Evolutionary conservation across 64 coral and sea anemone species (phyloP).

Genomic region (Stichodactyla mertensii): DNA sequence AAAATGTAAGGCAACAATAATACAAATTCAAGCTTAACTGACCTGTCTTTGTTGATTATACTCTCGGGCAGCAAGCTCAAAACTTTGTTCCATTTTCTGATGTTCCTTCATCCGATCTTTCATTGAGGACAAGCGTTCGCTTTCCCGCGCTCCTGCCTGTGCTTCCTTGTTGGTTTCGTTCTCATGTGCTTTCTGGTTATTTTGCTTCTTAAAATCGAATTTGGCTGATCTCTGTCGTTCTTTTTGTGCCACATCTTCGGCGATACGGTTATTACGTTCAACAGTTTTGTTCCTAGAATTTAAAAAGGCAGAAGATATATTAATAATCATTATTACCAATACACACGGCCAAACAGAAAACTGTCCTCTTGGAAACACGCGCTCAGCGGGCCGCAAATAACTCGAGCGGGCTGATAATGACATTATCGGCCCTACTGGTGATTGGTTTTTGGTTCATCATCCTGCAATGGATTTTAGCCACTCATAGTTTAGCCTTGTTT

Average conservation of each 20-base stretch:
- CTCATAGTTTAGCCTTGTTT: too few species aligned
- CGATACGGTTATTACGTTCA: slow-evolving; percentile 44
- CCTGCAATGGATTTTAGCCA: too few species aligned
- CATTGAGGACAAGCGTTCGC: slow-evolving; percentile 63
- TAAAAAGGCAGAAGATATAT: neutral
- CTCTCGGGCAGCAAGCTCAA: slow-evolving; percentile 60
- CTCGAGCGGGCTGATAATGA: too few species aligned
- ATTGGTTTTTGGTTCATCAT: too few species aligned
- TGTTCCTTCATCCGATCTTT: slow-evolving; percentile 55
- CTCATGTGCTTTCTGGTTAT: slow-evolving; percentile 33
- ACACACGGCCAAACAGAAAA: too few species aligned
- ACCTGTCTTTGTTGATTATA: slow-evolving; percentile 65
- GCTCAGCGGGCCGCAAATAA: too few species aligned
- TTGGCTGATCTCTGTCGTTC: slow-evolving; percentile 38
- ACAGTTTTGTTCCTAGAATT: slow-evolving; percentile 6
- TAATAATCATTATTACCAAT: too few species aligned
- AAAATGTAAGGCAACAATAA: neutral
- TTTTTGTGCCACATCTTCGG: slow-evolving; percentile 41
- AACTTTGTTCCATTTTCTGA: slow-evolving; percentile 77
- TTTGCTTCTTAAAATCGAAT: slow-evolving; percentile 56
- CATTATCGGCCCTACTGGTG: too few species aligned
- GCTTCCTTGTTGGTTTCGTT: slow-evolving; percentile 56
- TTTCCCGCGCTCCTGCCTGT: slow-evolving; percentile 73
- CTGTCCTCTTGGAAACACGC: too few species aligned
- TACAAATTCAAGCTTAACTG: neutral